Base-by-base conservation (phyloP, 2,888 invertebrate species). In the Aquatica leii region DNA sequence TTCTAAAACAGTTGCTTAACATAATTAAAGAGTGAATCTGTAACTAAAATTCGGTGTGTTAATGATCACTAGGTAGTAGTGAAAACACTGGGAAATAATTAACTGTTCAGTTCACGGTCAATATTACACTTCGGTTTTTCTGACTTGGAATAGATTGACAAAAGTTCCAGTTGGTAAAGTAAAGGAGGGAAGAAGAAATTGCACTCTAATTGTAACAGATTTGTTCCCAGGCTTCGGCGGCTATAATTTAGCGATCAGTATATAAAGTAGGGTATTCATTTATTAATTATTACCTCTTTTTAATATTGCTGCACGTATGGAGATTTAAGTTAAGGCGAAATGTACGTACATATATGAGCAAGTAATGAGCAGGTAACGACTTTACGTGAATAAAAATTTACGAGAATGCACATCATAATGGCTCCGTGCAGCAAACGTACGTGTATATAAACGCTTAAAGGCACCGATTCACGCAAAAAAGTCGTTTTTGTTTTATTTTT, bases 171-270 rank as follows among this genome's bases (percentile, higher is more conserved):
- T 6, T 24, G 24, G 6, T 24, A 24, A 24, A n/a, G 24, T 24
- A 24, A 24, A 24, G n/a, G n/a, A n/a, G 24, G 6, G 24, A 24
- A 24, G 6, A 24, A 24, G 24, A 62, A 60, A 62, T 40, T 46
- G 35, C 51, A 57, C 59, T 37, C 58, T 70, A 68, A 70, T 70
- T 70, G 67, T 66, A 64, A 67, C 63, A 62, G 67, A 69, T 70
- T 65, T 67, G 67, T 70, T 70, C 70, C 70, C 70, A 70, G 68
- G 67, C 63, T 70, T 67, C 59, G 68, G 68, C 67, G 70, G 6
- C 65, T 70, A 67, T 70, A 70, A 70, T 70, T 70, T 70, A 70
- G 67, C 55, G 64, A 61, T 67, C 67, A 58, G 64, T 64, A 62
- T 64, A 67, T 67, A 67, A 67, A 67, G 67, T 67, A 67, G 66